Evolutionary conservation across 2,888 invertebrate genomes (phyloP).

Genomic region (Laothoe populi): DNA sequence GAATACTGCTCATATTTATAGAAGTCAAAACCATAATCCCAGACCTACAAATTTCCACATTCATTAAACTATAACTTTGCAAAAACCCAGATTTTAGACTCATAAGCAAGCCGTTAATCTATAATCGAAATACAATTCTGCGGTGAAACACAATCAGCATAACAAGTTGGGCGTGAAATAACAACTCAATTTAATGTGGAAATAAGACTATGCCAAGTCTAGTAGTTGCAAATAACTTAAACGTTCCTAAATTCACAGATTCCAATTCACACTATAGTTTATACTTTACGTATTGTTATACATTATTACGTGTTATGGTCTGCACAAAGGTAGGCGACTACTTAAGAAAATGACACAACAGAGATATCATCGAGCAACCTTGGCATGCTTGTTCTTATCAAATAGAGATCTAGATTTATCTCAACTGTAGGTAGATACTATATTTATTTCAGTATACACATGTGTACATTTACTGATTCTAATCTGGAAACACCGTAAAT

Average conservation of each 20-base stretch:
- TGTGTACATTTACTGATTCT: background rate
- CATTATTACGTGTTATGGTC: background rate
- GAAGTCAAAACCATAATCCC: too few relatives aligned
- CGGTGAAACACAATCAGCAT: too few relatives aligned
- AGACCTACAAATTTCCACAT: too few relatives aligned
- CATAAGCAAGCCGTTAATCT: too few relatives aligned
- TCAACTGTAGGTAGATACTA: background rate
- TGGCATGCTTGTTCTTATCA: constrained; percentile 14
- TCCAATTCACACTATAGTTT: background rate
- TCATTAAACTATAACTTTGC: too few relatives aligned
- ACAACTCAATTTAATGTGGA: too few relatives aligned
- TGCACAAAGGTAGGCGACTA: constrained; percentile 7
- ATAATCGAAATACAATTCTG: too few relatives aligned
- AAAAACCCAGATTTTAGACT: too few relatives aligned
- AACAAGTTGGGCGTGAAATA: too few relatives aligned
- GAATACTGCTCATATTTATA: background rate
- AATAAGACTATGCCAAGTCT: too few relatives aligned
- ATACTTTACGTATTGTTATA: background rate
- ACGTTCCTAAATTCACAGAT: too few relatives aligned
- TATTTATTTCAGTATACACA: background rate
- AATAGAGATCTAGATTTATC: constrained; percentile 16
- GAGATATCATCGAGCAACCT: constrained; percentile 8
- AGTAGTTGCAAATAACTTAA: too few relatives aligned
- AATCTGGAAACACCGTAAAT: constrained; percentile 7
- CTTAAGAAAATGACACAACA: constrained; percentile 18